Percentiles rank a stretch among this genome's conserved stretches.
phyloP scores from a whole-genome alignment of 2,888 invertebrate species.

The Osedax frankpressi region DNA sequence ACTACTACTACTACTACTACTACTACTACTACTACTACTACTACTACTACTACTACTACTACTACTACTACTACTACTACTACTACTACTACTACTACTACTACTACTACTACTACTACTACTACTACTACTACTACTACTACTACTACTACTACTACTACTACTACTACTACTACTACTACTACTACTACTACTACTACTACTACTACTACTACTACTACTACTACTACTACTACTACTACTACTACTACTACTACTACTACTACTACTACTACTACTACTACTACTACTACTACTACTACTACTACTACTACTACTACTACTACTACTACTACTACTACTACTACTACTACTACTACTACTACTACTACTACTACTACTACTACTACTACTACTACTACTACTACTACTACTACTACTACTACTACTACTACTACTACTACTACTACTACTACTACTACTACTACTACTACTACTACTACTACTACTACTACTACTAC shows the following conservation, averaged over 20 bases:
- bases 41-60: neutral
- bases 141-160: neutral
- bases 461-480: conserved; percentile 7
- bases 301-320: conserved; percentile 3
- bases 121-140: neutral
- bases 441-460: conserved; percentile 3
- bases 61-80: neutral
- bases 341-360: conserved; percentile 7
- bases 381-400: conserved; percentile 5
- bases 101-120: neutral
- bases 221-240: neutral
- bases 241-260: neutral
- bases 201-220: neutral
- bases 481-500: conserved; percentile 7
- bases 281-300: neutral
- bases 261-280: neutral
- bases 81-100: neutral
- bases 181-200: neutral
- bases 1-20: neutral
- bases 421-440: conserved; percentile 5
- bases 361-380: neutral
- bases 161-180: neutral
- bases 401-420: neutral
- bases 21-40: neutral
- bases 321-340: conserved; percentile 7